Base-by-base conservation (phyloP, 2,797 vertebrate species). In the Sphenopsis melanotis region DNA sequence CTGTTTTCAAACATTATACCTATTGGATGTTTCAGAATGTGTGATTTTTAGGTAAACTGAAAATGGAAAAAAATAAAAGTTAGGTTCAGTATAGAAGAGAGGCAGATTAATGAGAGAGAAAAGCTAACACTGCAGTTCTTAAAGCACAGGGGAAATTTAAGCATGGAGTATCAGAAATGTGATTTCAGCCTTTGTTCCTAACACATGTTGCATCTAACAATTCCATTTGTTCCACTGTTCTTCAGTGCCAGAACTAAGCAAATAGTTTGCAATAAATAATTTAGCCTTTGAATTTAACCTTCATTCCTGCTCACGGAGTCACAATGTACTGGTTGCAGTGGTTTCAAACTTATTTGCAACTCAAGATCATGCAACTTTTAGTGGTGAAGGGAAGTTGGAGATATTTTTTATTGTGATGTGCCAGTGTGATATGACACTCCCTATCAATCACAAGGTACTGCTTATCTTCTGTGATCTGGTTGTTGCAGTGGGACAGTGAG, bases 201-300 rank as follows among this genome's bases (percentile, higher is more conserved):
- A 83, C 92, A 88, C 1, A 0, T 90, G 80, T 94, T 96, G 84
- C 82, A 81, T 92, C 89, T 93, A 86, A 96, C 89, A 91, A 83
- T 95, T 91, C 69, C 80, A 96, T 96, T 96, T 95, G 92, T 94
- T 96, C 92, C 41, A 1, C 86, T 92, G 93, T 83, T 93, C 89
- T 95, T 77, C 89, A 77, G 95, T 80, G 88, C 20, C 64, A 71
- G 78, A 68, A 50, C 88, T 94, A 96, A 96, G 71, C 50, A 96
- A 96, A 96, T 92, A 96, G 69, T 83, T 83, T 9, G 3, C 69
- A 92, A 92, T 95, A 95, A 95, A 96, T 97, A 93, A 95, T 94
- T 91, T 88, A 96, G 32, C 23, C 57, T 86, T 93, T 90, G 76
- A 95, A 95, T 92, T 93, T 93, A 95, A 93, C 82, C 87, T 96